These are phyloP conservation scores for Mormyrops attenuatus DNA, from an alignment of 2,797 vertebrate genomes.

Conservation along the genomic window DNA sequence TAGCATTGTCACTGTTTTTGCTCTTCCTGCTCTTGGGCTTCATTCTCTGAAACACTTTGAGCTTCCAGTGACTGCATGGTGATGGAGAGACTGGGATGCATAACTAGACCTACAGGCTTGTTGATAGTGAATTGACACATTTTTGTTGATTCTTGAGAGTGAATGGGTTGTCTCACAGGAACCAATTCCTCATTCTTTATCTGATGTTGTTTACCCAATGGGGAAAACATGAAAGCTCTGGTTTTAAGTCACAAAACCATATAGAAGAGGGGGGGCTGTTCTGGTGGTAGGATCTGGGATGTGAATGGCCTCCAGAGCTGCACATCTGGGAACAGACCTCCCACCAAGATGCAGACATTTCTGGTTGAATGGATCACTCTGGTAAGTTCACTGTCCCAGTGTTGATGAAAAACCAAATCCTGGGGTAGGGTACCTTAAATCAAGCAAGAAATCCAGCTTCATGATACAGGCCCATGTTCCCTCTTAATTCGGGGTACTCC, in stretches of 20 bases:
- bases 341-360: neutral
- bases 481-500: neutral
- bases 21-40: slow-evolving; percentile 3
- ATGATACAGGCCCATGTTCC: no score
- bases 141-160: slow-evolving; percentile 8
- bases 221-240: slow-evolving; percentile 70
- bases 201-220: no score
- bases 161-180: neutral
- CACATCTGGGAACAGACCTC: neutral
- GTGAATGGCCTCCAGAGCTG: no score
- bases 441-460: no score
- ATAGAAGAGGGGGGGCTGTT: slow-evolving; percentile 65
- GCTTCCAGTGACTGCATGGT: neutral
- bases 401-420: no score
- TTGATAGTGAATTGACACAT: slow-evolving; percentile 20
- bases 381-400: neutral
- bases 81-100: slow-evolving; percentile 13
- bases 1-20: neutral
- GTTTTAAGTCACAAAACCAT: slow-evolving; percentile 67
- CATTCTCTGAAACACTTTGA: neutral
- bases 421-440: no score
- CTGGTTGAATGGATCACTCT: neutral
- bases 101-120: slow-evolving; percentile 2
- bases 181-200: slow-evolving; percentile 22
- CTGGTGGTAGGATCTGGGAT: slow-evolving; percentile 42